Base-by-base conservation (phyloP, 1,140 invertebrate species). In the Caenorhabditis tropicalis region DNA sequence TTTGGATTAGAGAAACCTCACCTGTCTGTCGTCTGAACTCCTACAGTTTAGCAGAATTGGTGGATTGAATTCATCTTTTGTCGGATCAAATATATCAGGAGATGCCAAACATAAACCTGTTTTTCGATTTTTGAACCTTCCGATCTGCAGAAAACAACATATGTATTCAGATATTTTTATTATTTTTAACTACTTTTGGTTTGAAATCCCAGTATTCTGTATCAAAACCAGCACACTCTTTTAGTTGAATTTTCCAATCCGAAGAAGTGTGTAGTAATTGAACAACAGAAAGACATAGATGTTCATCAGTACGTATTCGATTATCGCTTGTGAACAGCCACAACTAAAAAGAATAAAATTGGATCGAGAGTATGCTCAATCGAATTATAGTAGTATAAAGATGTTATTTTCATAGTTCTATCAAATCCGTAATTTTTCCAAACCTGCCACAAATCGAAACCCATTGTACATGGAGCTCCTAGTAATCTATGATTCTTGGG, bases 361-460 rank as follows among this genome's bases (percentile, higher is more conserved):
- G 1, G n/a, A n/a, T n/a, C 27, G 2, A 85, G 48, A 43, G 16
- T 2, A 56, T n/a, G n/a, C n/a, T n/a, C n/a, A n/a, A n/a, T n/a
- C n/a, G n/a, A n/a, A n/a, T n/a, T n/a, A n/a, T n/a, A n/a, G n/a
- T n/a, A n/a, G n/a, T n/a, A n/a, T n/a, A n/a, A n/a, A n/a, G n/a
- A n/a, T n/a, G n/a, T n/a, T n/a, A n/a, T n/a, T n/a, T n/a, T n/a
- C n/a, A n/a, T n/a, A n/a, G n/a, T n/a, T n/a, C n/a, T n/a, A n/a
- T 60, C 2, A 36, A 46, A 51, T 48, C 48, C 5, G 10, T 51
- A 12, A 16, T 4, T 31, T 12, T 16, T 27, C 48, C n/a, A 33
- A 19, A 90, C 89, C 90, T 91, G 90, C 90, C 90, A 91, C 39
- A 91, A 56, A 85, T 91, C 90, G 29, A 89, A 91, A 7, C 90